Conservation (phyloP, 2,888 invertebrate species). For the Nasonovia ribisnigri region DNA sequence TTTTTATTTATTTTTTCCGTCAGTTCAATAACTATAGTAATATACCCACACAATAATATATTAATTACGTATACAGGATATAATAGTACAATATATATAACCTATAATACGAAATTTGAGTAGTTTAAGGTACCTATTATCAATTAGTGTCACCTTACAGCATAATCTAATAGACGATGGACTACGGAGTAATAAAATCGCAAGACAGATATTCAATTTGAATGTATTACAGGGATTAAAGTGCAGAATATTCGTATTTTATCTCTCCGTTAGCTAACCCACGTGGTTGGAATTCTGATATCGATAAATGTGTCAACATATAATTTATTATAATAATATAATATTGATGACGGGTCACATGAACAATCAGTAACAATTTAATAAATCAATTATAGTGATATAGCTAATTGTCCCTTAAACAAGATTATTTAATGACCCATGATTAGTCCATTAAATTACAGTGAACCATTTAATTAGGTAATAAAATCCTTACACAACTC, state of each 20-base stretch:
- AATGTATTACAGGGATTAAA: not conserved
- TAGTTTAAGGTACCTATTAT: not conserved
- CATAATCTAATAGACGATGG: not conserved
- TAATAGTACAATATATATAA: too few species aligned
- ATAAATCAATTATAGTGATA: not conserved
- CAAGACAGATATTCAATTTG: not conserved
- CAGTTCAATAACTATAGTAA: not conserved
- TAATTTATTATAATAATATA: too few species aligned
- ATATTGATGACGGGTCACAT: not conserved
- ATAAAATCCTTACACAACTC: not conserved
- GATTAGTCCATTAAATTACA: not conserved
- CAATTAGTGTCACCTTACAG: not conserved
- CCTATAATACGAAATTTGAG: not conserved
- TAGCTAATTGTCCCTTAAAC: not conserved
- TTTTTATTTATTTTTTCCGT: not conserved
- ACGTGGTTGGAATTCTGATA: not conserved
- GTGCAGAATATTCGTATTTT: not conserved
- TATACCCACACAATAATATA: not conserved
- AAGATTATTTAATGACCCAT: not conserved
- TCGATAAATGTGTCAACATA: not conserved
- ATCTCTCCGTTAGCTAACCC: not conserved
- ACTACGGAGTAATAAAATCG: not conserved
- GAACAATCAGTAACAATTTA: not conserved
- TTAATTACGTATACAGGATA: not conserved
- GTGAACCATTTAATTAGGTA: not conserved